Evolutionary conservation across 1,140 invertebrate species (phyloP), one percentile per base, ranked within the genome.

Genomic region (Thereuonema tuberculata): DNA sequence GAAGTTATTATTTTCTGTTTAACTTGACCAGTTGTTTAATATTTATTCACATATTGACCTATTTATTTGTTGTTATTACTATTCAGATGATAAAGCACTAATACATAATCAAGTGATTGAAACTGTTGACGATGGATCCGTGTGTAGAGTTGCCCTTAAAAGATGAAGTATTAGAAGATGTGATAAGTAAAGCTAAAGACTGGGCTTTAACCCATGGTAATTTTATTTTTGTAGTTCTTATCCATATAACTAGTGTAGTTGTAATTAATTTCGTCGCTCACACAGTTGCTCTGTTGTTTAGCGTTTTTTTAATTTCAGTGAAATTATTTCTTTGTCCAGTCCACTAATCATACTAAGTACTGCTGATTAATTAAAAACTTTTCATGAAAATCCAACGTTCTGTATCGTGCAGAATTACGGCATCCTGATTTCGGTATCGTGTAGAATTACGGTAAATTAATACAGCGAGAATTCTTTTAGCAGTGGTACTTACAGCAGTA

Each of bases 131-230:
- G 29, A 56, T 69, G 63, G 58, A 66, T 14, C 62, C 70, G 14
- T 71, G 68, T 70, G 69, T 86, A 59, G 74, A 77, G 5, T 64
- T 87, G 61, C 83, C 84, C n/a, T 64, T 88, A 49, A 69, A 79
- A 2, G 70, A 80, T 17, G 74, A 81, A 31, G 69, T 77, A 21
- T 70, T 89, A 15, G 67, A 79, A 55, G 80, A 82, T 63, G 68
- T 87, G 15, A 75, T 83, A 2, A 77, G 80, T 29, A 87, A 87
- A 70, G 82, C 86, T 23, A 89, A 85, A 72, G 87, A 89, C 69
- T 90, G 85, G 83, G 84, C 84, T 0, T 68, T 89, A 20, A 86
- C 88, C 81, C 85, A 90, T 74, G 87, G 78, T 79, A 69, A 61
- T 2, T 56, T 43, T 9, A 56, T 43, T 50, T 58, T 58, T 21